Conservation (phyloP, 1,140 invertebrate genomes). For the Drosophila jambulina region DNA sequence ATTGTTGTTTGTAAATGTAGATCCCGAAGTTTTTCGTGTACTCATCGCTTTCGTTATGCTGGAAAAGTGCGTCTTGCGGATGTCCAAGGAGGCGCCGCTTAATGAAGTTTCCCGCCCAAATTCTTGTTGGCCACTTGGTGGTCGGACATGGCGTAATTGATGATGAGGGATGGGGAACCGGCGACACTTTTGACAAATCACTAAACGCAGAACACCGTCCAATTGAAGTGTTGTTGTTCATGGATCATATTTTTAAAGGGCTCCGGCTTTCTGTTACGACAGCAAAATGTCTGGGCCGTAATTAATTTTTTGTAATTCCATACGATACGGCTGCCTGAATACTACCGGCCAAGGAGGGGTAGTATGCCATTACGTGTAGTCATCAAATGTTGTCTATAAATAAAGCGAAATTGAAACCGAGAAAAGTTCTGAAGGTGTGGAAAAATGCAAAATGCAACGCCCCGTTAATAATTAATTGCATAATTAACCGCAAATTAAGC, state of each 20-base stretch:
- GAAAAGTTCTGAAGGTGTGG: conserved; percentile 39
- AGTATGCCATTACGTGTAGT: conserved; percentile 17
- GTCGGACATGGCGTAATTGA: conserved; percentile 63
- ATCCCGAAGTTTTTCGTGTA: neutral
- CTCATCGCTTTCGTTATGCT: conserved; percentile 12
- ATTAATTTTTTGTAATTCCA: conserved; percentile 55
- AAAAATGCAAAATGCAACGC: conserved; percentile 53
- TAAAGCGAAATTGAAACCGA: conserved; percentile 34
- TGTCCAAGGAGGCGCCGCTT: conserved; percentile 21
- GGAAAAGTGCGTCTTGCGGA: conserved; percentile 11
- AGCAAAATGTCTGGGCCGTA: conserved; percentile 14
- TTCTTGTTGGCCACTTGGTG: conserved; percentile 60
- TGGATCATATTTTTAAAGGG: conserved; percentile 23
- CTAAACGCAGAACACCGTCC: conserved; percentile 41
- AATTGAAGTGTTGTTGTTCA: conserved; percentile 39
- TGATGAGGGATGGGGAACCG: conserved; percentile 37
- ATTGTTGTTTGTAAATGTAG: too few relatives aligned
- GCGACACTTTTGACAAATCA: conserved; percentile 70
- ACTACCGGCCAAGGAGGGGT: neutral
- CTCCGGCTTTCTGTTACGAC: conserved; percentile 33
- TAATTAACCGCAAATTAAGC: conserved; percentile 79
- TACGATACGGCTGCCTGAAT: conserved; percentile 18
- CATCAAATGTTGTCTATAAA: conserved; percentile 49
- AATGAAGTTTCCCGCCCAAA: conserved; percentile 68
- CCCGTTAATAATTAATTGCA: conserved; percentile 78